Evolutionary conservation across 2,888 invertebrate genomes (phyloP).

Genomic region (Folsomia candida): DNA sequence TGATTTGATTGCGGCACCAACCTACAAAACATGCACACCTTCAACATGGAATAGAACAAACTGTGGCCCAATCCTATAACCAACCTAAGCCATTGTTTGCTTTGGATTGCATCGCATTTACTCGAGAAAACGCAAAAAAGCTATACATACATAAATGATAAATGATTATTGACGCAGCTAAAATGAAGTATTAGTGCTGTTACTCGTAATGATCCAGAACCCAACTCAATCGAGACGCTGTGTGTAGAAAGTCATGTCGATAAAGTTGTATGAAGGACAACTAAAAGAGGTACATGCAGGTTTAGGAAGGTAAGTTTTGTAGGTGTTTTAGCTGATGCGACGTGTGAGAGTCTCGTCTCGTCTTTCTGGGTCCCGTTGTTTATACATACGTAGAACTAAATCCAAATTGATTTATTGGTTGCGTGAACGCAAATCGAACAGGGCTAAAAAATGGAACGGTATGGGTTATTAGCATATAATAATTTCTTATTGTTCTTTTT

Average conservation of each 20-base stretch:
- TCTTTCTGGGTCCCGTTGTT: background rate
- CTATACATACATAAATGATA: background rate
- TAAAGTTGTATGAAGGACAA: too few relatives aligned
- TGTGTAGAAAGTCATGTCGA: background rate
- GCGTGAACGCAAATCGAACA: conserved; percentile 8
- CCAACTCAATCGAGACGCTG: background rate
- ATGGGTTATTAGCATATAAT: conserved; percentile 10
- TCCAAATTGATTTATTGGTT: conserved; percentile 18
- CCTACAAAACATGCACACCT: too few relatives aligned
- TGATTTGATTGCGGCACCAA: too few relatives aligned
- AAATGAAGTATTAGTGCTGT: background rate
- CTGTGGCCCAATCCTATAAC: too few relatives aligned
- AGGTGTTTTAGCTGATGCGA: too few relatives aligned
- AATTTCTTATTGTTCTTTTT: conserved; percentile 13
- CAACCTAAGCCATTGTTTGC: background rate
- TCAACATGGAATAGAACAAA: too few relatives aligned
- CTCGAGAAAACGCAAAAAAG: background rate
- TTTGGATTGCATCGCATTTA: too few relatives aligned
- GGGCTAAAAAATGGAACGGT: conserved; percentile 3
- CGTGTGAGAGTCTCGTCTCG: background rate
- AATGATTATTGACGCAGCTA: conserved; percentile 12
- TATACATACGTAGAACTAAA: conserved; percentile 5
- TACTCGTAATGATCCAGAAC: background rate
- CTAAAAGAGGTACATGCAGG: background rate
- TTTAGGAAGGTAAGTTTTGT: background rate